Base-by-base conservation (phyloP, 2,888 invertebrate species). In the Parnassius glacialis region DNA sequence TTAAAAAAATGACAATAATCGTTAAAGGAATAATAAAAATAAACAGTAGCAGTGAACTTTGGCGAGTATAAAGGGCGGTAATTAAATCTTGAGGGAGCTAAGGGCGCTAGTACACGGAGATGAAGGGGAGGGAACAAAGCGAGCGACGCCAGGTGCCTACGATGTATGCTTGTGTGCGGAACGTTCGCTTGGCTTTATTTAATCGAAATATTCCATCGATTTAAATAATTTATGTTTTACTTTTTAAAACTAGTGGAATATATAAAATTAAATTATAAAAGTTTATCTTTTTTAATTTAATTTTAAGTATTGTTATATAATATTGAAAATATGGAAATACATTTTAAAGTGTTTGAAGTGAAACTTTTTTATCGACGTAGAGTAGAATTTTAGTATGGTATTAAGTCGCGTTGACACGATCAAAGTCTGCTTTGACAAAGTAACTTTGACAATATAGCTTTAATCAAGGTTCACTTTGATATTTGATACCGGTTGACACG, bases 31-130 rank as follows among this genome's bases (percentile, higher is more conserved):
- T 75, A 79, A 79, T 80, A 81, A 80, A 79, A 78, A 63, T 69
- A 76, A 79, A 79, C 76, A 76, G 79, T 76, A 76, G 83, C 74
- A 55, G 65, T 65, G 71, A 66, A 79, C 80, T 79, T 78, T 13
- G 13, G 48, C 48, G 48, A 13, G 13, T 48, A 13, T 48, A 48
- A 48, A 80, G 78, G 76, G 67, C 68, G 67, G 83, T 86, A 86
- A 86, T 86, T 86, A 85, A 85, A 85, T 86, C 85, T 86, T 84
- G 78, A 79, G 78, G 74, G 75, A 69, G 68, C 57, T 61, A 62
- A 57, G 65, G 67, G 67, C 72, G 48, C 52, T 53, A 52, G 74
- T 78, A 79, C 77, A 74, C 75, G 69, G 66, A 72, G 75, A 71
- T 64, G 66, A 67, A 66, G 68, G 43, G 43, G 25, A 41, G 68